Evolutionary conservation across 2,113 vertebrate species (phyloP).

Genomic region (Prietella phreatophila): DNA sequence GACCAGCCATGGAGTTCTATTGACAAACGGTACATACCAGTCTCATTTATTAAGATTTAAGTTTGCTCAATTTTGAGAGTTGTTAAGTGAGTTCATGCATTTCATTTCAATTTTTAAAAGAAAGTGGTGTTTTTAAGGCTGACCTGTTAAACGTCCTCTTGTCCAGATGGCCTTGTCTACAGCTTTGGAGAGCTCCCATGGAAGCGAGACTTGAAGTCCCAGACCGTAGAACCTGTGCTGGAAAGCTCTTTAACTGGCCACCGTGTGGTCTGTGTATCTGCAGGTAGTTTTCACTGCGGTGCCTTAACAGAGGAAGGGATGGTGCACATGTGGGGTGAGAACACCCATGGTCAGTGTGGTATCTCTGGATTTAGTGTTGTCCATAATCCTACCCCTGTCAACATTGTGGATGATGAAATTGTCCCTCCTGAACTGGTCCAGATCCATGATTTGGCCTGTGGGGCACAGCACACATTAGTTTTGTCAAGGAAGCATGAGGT

Average conservation of each 20-base stretch:
- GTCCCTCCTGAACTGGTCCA: slow-evolving; percentile 75
- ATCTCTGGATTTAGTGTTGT: slow-evolving; percentile 69
- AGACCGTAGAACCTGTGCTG: slow-evolving; percentile 69
- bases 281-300: slow-evolving; percentile 89
- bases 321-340: slow-evolving; percentile 93
- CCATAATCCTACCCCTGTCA: slow-evolving; percentile 76
- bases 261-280: slow-evolving; percentile 78
- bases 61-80: background rate
- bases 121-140: background rate
- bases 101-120: background rate
- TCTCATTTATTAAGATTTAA: background rate
- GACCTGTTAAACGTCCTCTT: slow-evolving; percentile 2
- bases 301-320: slow-evolving; percentile 81
- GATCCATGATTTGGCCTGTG: slow-evolving; percentile 85
- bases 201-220: slow-evolving; percentile 69
- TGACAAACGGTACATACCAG: slow-evolving; percentile 79
- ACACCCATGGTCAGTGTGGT: slow-evolving; percentile 90
- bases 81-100: background rate
- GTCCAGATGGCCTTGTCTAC: slow-evolving; percentile 82
- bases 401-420: slow-evolving; percentile 81
- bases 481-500: slow-evolving; percentile 86
- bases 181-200: slow-evolving; percentile 88
- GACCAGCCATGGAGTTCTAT: slow-evolving; percentile 82
- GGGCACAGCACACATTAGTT: slow-evolving; percentile 89
- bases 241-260: slow-evolving; percentile 79